These are phyloP conservation scores for Eospalax fontanierii DNA, from an alignment of 2,797 vertebrate genomes.

Conservation along the genomic window DNA sequence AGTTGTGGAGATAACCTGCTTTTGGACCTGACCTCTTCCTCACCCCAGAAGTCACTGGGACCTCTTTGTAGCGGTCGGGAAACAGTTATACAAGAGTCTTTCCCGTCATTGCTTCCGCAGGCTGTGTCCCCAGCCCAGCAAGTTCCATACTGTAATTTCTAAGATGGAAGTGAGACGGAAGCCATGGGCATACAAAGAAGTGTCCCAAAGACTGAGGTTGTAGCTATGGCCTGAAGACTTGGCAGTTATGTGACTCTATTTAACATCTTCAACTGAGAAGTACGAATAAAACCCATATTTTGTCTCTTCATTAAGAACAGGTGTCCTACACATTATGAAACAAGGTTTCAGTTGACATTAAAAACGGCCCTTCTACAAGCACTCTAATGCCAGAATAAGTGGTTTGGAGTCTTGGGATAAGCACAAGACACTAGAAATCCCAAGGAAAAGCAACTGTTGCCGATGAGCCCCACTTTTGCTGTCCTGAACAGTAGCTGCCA, in stretches of 20 bases:
- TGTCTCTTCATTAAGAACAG: background rate
- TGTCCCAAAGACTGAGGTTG: background rate
- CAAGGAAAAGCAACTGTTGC: background rate
- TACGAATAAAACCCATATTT: background rate
- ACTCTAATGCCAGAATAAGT: background rate
- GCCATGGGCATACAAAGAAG: background rate
- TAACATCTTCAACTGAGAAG: background rate
- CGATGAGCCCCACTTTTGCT: background rate
- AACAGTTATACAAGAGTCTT: conserved; percentile 49
- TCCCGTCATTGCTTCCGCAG: background rate
- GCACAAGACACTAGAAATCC: background rate
- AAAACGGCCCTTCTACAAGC: background rate
- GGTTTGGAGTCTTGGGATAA: background rate
- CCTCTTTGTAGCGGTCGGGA: conserved; percentile 40
- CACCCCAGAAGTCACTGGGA: conserved; percentile 65
- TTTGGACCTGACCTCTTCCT: conserved; percentile 76
- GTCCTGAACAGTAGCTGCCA: background rate
- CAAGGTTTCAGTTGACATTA: background rate
- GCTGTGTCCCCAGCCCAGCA: background rate
- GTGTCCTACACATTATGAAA: background rate
- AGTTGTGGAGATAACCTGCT: conserved; percentile 72
- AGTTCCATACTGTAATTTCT: background rate
- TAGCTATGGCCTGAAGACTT: background rate
- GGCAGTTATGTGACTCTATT: background rate
- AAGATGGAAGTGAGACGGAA: background rate